Conservation (phyloP, 2,797 vertebrate species). For the Sebastes trivittatus region DNA sequence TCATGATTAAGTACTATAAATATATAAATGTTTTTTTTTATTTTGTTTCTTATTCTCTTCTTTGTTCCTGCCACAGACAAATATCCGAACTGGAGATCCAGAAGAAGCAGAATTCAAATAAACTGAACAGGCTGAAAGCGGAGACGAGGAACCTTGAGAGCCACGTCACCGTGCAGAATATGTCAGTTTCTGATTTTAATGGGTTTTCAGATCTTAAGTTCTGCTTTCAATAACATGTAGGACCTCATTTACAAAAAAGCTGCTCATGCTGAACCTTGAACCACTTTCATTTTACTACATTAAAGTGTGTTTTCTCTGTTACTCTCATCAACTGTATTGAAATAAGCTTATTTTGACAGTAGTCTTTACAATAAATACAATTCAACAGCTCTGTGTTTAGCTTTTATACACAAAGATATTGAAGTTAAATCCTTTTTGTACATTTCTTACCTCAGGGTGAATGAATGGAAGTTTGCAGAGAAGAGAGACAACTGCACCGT, state of each 20-base stretch:
- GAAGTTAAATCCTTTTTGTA: neutral
- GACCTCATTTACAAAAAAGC: neutral
- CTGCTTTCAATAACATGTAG: neutral
- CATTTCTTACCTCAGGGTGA: constrained; percentile 67
- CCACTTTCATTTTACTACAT: neutral
- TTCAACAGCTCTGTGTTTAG: neutral
- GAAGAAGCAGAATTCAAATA: constrained; percentile 53
- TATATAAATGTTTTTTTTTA: neutral
- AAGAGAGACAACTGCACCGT: constrained; percentile 32
- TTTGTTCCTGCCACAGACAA: constrained; percentile 59
- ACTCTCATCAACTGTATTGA: neutral
- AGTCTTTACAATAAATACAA: neutral
- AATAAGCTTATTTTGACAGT: neutral
- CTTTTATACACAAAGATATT: neutral
- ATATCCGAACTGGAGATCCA: constrained; percentile 68
- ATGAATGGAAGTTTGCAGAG: constrained; percentile 77
- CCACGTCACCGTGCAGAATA: constrained; percentile 49
- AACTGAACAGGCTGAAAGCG: constrained; percentile 57
- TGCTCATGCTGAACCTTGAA: neutral
- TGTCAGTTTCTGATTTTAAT: constrained; percentile 49
- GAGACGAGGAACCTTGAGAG: constrained; percentile 68
- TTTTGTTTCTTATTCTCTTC: neutral
- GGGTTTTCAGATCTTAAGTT: neutral
- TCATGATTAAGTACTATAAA: neutral
- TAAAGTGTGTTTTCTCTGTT: neutral